Evolutionary conservation across 1,140 invertebrate genomes (phyloP).

Genomic region (Macrosteles quadrilineatus): DNA sequence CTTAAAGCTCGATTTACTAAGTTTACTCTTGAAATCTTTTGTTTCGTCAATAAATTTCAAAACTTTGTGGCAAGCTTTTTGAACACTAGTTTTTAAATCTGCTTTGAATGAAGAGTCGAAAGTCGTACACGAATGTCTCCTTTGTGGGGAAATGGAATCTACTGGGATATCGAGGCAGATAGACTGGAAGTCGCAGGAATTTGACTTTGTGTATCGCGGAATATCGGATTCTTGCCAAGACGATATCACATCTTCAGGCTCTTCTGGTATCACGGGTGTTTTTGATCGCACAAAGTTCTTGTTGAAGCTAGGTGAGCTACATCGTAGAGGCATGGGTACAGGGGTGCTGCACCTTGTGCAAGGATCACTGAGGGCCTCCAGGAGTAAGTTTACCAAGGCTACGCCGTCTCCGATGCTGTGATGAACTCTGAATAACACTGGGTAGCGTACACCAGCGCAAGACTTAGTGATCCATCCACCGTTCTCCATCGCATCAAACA

Average conservation of each 20-base stretch:
- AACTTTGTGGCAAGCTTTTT: slow-evolving; percentile 7
- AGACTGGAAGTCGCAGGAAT: slow-evolving; percentile 1
- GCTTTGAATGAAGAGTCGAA: not conserved
- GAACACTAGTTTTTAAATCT: not conserved
- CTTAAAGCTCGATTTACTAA: not conserved
- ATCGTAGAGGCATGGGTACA: slow-evolving; percentile 27
- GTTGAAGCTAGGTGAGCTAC: not conserved
- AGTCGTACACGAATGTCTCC: not conserved
- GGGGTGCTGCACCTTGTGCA: slow-evolving; percentile 41
- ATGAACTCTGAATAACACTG: slow-evolving; percentile 55
- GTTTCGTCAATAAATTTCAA: slow-evolving; percentile 18
- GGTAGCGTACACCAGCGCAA: slow-evolving; percentile 41
- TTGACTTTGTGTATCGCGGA: not conserved
- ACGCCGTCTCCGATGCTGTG: slow-evolving; percentile 56
- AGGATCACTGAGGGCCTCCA: slow-evolving; percentile 51
- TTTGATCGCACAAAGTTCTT: slow-evolving; percentile 4
- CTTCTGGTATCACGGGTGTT: slow-evolving; percentile 1
- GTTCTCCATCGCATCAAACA: slow-evolving; percentile 42
- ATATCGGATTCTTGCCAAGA: slow-evolving; percentile 20
- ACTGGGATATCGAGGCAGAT: not conserved
- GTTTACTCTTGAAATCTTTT: slow-evolving; percentile 14
- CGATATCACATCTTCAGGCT: not conserved
- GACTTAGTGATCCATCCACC: slow-evolving; percentile 28
- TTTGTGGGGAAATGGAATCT: not conserved
- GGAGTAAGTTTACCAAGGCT: slow-evolving; percentile 53